A percentile compares a stretch with the other conserved stretches of the same genome.
Conservation (phyloP, 2,113 vertebrate species). For the Lagenorhynchus albirostris region DNA sequence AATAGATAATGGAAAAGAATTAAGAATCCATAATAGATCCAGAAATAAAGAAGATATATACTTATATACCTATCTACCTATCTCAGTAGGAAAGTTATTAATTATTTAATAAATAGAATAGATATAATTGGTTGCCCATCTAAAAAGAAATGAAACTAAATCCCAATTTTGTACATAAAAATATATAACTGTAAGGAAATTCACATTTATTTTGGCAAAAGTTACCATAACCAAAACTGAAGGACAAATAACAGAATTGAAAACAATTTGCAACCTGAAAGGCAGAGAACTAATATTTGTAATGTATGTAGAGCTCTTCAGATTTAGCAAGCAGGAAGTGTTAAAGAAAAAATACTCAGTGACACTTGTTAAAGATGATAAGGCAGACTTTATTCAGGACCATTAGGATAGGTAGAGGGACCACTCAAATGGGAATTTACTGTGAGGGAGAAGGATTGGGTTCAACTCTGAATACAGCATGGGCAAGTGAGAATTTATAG, state of each 20-base stretch:
- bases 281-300: neutral
- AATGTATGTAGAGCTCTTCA: neutral
- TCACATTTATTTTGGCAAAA: neutral
- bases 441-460: neutral
- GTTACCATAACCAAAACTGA: neutral
- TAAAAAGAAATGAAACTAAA: neutral
- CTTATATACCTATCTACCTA: neutral
- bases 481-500: neutral
- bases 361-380: neutral
- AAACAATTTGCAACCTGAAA: neutral
- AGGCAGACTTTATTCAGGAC: neutral
- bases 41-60: neutral
- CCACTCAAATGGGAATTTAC: neutral
- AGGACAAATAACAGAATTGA: neutral
- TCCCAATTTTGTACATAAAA: neutral
- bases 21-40: neutral
- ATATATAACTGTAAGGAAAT: neutral
- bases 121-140: neutral
- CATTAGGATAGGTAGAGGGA: neutral
- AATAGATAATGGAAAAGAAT: neutral
- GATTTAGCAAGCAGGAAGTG: neutral
- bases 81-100: neutral
- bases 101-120: conserved; percentile 3
- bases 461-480: neutral
- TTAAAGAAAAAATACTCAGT: neutral